phyloP scores from a whole-genome alignment of 2,797 vertebrate species.

The Rhinophrynus dorsalis region DNA sequence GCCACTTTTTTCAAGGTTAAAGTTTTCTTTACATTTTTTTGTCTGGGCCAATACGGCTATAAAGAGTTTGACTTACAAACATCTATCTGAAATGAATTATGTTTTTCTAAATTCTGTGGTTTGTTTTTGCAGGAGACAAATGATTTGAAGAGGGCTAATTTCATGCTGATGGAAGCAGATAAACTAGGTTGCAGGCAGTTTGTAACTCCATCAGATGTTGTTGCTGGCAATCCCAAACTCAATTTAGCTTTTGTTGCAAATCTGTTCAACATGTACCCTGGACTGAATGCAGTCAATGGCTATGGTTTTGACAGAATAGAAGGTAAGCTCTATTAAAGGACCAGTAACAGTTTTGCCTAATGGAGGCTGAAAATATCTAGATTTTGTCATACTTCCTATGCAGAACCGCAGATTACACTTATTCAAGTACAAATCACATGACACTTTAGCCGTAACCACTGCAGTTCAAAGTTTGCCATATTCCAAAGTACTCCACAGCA shows the following conservation, averaged over 20 bases:
- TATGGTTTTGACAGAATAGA: slow-evolving; percentile 80
- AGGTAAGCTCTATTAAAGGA: slow-evolving; percentile 69
- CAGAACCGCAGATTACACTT: no score
- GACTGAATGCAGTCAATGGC: slow-evolving; percentile 67
- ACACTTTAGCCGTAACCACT: no score
- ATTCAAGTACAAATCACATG: no score
- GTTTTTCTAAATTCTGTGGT: not conserved
- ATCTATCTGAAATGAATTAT: no score
- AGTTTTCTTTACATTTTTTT: no score
- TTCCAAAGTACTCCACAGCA: no score
- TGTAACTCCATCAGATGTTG: slow-evolving; percentile 88
- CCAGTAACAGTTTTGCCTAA: slow-evolving; percentile 46
- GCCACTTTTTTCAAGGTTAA: no score
- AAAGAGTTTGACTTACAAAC: no score
- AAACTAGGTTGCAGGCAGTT: slow-evolving; percentile 93
- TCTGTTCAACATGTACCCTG: slow-evolving; percentile 89
- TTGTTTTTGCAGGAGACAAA: slow-evolving; percentile 74
- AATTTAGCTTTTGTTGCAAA: slow-evolving; percentile 96
- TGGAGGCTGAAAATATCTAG: no score
- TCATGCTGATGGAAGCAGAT: slow-evolving; percentile 90
- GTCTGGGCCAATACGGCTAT: no score
- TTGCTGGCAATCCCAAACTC: slow-evolving; percentile 92
- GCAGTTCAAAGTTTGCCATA: no score
- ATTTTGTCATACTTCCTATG: no score
- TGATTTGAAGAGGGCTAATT: slow-evolving; percentile 81